These are phyloP conservation scores for Glossophaga mutica DNA, from an alignment of 2,797 vertebrate genomes.

Conservation along the genomic window DNA sequence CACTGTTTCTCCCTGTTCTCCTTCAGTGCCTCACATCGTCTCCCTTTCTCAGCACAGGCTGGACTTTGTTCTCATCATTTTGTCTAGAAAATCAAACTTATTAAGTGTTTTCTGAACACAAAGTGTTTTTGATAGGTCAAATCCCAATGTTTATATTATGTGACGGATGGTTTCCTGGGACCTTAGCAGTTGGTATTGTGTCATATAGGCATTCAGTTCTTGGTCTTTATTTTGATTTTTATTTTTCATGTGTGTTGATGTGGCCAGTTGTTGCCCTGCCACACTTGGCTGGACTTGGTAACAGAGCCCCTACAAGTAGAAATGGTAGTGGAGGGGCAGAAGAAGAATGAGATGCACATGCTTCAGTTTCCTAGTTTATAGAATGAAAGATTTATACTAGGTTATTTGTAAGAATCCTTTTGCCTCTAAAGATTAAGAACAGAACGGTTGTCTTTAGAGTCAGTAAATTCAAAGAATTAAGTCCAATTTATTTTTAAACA, in stretches of 20 bases:
- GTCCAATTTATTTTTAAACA: slow-evolving; percentile 24
- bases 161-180: slow-evolving; percentile 28
- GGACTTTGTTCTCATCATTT: neutral
- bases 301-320: neutral
- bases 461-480: neutral
- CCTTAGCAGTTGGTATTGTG: neutral
- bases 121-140: neutral
- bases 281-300: neutral
- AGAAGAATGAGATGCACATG: neutral
- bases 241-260: neutral
- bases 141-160: neutral
- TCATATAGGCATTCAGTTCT: neutral
- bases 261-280: neutral
- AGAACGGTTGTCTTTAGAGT: neutral
- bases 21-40: neutral
- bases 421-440: neutral
- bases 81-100: neutral
- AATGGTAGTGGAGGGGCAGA: neutral
- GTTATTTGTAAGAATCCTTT: neutral
- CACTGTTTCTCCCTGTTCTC: accelerated
- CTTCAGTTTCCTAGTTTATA: neutral
- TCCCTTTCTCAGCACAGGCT: neutral
- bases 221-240: neutral
- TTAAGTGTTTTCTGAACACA: neutral
- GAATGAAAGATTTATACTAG: neutral